Evolutionary conservation across 2,113 vertebrate species (phyloP), one percentile per base, ranked within the genome.

Genomic region (Hippotragus niger): DNA sequence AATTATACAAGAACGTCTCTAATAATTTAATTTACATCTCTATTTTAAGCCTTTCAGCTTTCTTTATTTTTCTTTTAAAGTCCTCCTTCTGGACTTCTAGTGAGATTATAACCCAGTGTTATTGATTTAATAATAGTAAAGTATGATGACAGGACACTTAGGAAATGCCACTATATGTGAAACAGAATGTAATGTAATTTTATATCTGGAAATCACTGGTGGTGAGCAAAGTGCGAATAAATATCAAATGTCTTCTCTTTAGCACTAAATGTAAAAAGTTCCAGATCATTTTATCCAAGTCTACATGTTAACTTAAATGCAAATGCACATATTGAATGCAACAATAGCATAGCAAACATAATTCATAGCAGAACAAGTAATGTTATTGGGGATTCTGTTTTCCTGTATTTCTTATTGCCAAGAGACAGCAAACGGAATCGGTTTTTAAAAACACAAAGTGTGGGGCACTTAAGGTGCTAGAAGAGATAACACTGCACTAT

Each of bases 241-340:
- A 98, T 98, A 98, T 98, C 97, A 98, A 98, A 98, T 98, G 97
- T 98, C 97, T 98, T 91, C 95, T 98, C 85, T 98, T 98, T 95
- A 96, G 92, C 96, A 98, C 92, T 95, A 97, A 98, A 97, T 96
- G 81, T 98, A 98, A 98, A 98, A 94, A 96, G 90, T 95, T 98
- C 92, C 96, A 98, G 97, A 97, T 96, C 67, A 40, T 96, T 94
- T 90, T 95, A 97, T 94, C 89, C 88, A 98, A 98, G 96, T 97
- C 97, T 98, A 95, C 94, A 96, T 97, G 92, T 96, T 98, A 98
- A 97, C 87, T 98, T 97, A 97, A 97, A 98, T 98, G 92, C 86
- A 98, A 98, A 98, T 85, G 85, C 95, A 98, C 96, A 98, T 98
- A 94, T 98, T 96, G 95, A 97, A 96, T 82, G 95, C 88, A 96